phyloP scores from a whole-genome alignment of 1,140 invertebrate genomes.

The Drosophila malerkotliana region DNA sequence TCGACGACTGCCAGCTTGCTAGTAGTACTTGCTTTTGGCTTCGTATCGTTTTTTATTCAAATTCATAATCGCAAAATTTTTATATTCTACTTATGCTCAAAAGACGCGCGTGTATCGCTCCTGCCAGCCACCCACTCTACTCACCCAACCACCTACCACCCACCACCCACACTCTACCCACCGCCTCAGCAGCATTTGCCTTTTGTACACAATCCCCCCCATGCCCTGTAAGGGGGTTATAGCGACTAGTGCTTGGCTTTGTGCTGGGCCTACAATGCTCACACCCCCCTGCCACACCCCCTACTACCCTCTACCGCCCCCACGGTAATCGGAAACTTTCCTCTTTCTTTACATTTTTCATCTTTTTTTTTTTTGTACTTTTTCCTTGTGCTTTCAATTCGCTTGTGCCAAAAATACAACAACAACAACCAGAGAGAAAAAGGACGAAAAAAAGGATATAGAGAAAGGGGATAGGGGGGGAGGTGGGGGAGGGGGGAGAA shows the following conservation, averaged over 20 bases:
- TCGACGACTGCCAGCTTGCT: background rate
- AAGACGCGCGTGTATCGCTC: conserved; percentile 55
- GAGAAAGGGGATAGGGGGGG: background rate
- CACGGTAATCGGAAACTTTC: conserved; percentile 83
- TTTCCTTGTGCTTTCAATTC: conserved; percentile 71
- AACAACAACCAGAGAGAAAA: conserved; percentile 17
- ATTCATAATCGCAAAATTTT: conserved; percentile 84
- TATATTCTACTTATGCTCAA: conserved; percentile 81
- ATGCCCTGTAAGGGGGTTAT: conserved; percentile 1
- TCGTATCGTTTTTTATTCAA: conserved; percentile 83
- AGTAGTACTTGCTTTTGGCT: conserved; percentile 47
- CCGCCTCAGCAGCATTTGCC: background rate
- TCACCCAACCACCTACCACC: background rate
- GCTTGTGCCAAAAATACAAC: conserved; percentile 75
- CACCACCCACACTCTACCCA: background rate
- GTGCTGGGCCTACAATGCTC: conserved; percentile 60
- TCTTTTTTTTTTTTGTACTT: conserved; percentile 68
- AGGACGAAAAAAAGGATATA: too few relatives aligned
- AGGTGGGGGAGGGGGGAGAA: conserved; percentile 35
- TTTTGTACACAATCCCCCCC: background rate
- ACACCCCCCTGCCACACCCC: background rate
- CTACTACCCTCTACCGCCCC: conserved; percentile 4
- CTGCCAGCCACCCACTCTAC: background rate
- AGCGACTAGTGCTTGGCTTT: conserved; percentile 71
- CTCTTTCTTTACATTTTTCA: conserved; percentile 81